A percentile compares a stretch with the other conserved stretches of the same genome.
Evolutionary conservation across 2,888 invertebrate genomes (phyloP).

Genomic region (Pemphredon lugubris): DNA sequence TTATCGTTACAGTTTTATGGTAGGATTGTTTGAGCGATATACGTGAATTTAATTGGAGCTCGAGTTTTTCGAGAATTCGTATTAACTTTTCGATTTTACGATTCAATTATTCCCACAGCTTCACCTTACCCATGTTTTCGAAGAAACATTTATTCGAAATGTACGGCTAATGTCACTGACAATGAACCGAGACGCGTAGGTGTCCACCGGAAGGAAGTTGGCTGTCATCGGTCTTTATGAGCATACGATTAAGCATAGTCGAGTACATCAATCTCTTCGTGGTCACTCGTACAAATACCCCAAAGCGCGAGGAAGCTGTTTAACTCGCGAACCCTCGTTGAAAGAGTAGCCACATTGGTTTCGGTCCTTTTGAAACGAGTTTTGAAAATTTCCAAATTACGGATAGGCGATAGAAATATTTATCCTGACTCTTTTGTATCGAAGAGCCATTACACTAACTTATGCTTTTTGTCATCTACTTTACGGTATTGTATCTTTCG

Average conservation of each 20-base stretch:
- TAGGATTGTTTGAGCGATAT: too few species aligned
- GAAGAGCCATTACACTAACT: too few species aligned
- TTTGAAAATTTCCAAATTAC: background rate
- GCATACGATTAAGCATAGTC: constrained; percentile 52
- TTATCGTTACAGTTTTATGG: too few species aligned
- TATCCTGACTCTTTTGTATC: too few species aligned
- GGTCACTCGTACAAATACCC: constrained; percentile 42
- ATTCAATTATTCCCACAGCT: too few species aligned
- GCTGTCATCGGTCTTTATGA: constrained; percentile 62
- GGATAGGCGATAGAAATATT: too few species aligned
- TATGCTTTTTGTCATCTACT: too few species aligned
- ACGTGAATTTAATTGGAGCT: too few species aligned
- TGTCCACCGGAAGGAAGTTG: constrained; percentile 62
- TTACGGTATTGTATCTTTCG: too few species aligned
- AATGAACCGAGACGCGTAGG: constrained; percentile 54
- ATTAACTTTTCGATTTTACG: too few species aligned
- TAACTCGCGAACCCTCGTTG: constrained; percentile 1
- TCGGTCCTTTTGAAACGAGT: background rate
- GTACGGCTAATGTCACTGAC: constrained; percentile 29
- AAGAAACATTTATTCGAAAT: constrained; percentile 28
- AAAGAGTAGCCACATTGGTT: background rate
- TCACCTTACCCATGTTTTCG: too few species aligned
- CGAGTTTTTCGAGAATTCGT: background rate
- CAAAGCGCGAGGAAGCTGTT: constrained; percentile 28
- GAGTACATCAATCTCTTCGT: constrained; percentile 58